phyloP scores from a whole-genome alignment of 64 coral and sea anemone genomes.

The Dendronephthya gigantea region DNA sequence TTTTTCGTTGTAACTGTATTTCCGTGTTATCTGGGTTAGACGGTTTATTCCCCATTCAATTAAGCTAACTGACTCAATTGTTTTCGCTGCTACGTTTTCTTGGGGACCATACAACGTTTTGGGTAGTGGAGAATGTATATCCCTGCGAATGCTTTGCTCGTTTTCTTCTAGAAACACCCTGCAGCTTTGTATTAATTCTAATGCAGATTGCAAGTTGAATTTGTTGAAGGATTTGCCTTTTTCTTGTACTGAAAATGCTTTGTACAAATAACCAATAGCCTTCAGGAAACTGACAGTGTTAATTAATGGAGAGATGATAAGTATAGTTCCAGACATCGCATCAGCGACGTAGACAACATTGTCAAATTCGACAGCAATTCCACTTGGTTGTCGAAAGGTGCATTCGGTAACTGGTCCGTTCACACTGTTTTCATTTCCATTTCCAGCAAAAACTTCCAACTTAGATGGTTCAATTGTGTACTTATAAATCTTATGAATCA shows the following conservation, averaged over 20 bases:
- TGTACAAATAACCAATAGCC: slow-evolving; percentile 35
- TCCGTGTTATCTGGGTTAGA: neutral
- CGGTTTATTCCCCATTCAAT: neutral
- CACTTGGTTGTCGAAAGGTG: slow-evolving; percentile 42
- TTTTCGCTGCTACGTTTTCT: neutral
- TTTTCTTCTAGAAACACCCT: slow-evolving; percentile 3
- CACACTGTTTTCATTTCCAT: slow-evolving; percentile 35
- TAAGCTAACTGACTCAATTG: neutral
- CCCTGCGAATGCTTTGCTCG: neutral
- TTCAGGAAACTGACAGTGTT: slow-evolving; percentile 42
- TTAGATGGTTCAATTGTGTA: slow-evolving; percentile 24
- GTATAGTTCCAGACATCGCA: slow-evolving; percentile 39
- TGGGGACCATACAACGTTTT: neutral
- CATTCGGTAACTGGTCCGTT: slow-evolving; percentile 28
- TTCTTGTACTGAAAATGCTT: slow-evolving; percentile 41
- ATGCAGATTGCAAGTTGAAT: slow-evolving; percentile 5
- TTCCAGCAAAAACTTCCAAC: slow-evolving; percentile 45
- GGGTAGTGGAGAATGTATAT: neutral
- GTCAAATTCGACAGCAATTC: slow-evolving; percentile 4
- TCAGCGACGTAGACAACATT: slow-evolving; percentile 44
- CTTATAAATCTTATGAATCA: slow-evolving; percentile 40
- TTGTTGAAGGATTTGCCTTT: slow-evolving; percentile 10
- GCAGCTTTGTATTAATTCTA: slow-evolving; percentile 17
- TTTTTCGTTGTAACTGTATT: neutral
- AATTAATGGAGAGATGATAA: slow-evolving; percentile 26